phyloP scores from a whole-genome alignment of 2,113 vertebrate species.

The Prunella fulvescens region DNA sequence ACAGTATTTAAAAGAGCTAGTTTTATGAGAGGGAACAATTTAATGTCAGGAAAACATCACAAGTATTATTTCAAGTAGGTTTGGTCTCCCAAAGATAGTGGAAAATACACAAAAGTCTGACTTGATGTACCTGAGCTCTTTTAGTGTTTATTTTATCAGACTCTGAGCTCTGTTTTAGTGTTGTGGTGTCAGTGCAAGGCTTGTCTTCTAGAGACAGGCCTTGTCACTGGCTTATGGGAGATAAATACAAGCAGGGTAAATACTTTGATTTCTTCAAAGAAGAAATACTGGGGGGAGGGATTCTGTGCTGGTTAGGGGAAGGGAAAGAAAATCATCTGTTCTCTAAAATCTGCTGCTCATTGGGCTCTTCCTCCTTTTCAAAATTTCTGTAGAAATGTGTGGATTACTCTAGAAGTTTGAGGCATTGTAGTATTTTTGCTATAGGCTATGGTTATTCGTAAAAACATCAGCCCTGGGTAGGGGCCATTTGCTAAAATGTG shows the following conservation, averaged over 20 bases:
- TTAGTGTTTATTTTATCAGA: background rate
- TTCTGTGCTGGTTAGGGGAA: background rate
- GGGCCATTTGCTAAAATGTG: background rate
- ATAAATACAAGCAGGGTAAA: background rate
- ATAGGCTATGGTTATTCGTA: rapidly evolving
- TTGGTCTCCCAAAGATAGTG: background rate
- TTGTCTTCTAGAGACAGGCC: background rate
- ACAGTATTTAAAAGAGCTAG: background rate
- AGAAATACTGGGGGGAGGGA: background rate
- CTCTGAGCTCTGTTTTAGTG: rapidly evolving
- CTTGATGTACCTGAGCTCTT: background rate
- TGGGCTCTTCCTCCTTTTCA: background rate
- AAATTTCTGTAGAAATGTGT: background rate
- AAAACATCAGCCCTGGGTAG: background rate
- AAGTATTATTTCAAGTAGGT: background rate
- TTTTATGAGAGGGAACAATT: background rate
- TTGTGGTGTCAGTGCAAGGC: background rate
- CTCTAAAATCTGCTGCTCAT: background rate
- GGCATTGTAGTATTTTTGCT: background rate
- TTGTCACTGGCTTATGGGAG: background rate
- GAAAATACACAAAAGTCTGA: background rate
- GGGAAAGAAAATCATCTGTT: background rate
- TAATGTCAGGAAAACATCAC: background rate
- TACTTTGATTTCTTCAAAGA: background rate
- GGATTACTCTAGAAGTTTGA: background rate